phyloP scores from a whole-genome alignment of 2,113 vertebrate genomes.

The Onychostruthus taczanowskii region DNA sequence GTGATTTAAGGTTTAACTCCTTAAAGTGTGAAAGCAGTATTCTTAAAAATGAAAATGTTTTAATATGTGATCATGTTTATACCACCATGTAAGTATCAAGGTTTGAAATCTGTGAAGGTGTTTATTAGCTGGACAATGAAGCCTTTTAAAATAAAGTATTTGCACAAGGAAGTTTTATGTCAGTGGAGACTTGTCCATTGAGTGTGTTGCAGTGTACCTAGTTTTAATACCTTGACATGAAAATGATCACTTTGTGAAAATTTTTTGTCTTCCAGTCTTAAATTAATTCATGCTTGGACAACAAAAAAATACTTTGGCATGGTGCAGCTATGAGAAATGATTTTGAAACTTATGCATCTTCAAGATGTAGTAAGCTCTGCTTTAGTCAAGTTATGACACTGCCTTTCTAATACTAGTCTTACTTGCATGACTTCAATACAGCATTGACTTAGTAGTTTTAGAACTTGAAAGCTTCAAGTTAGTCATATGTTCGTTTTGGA shows the following conservation, averaged over 20 bases:
- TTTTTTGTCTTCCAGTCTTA: background rate
- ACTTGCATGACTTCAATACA: background rate
- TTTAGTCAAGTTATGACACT: background rate
- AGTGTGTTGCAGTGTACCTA: background rate
- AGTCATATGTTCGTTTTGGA: background rate
- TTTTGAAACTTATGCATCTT: background rate
- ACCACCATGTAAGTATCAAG: background rate
- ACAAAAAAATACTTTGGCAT: accelerated
- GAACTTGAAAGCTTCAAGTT: background rate
- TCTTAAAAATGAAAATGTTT: background rate
- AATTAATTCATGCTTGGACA: background rate
- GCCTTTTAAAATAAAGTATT: background rate
- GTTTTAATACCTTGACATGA: background rate
- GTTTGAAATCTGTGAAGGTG: background rate
- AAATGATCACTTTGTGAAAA: background rate
- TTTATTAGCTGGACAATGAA: background rate
- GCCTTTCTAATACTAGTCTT: background rate
- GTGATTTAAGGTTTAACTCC: background rate
- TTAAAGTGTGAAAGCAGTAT: background rate
- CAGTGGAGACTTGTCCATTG: background rate
- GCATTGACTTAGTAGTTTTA: background rate
- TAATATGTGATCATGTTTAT: background rate
- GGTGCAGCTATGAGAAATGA: background rate
- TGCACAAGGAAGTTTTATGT: background rate
- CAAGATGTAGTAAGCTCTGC: background rate